Evolutionary conservation across 53 echinoderm and acorn worm species (phyloP), one percentile per base, ranked within the genome.

Genomic region (Actinopyga echinites): DNA sequence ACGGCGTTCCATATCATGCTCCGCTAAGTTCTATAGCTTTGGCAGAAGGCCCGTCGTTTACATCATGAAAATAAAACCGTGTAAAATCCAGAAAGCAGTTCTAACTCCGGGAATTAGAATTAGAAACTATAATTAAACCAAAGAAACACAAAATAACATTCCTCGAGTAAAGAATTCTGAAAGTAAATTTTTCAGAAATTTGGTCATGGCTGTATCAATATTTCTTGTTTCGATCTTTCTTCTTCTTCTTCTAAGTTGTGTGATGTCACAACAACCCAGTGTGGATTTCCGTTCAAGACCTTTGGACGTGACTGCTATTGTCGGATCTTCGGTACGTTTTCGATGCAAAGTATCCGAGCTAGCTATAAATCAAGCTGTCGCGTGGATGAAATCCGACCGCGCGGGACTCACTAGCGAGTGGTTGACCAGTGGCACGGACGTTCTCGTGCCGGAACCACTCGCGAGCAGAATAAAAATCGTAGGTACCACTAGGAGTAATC

Each of bases 351-450:
- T 75, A 29, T 44, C 23, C 9, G 21, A 44, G 30, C 10, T 75
- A 23, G 21, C 55, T 10, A 75, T 75, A 54, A 75, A 75, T 30
- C 75, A 75, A 45, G 75, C 49, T 2, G 75, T 75, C 23, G 75
- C 75, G 24, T 75, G 75, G 75, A 75, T 75, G 75, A 75, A 53
- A 26, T 75, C 75, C 5, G 75, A 75, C 55, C 54, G 75, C 2
- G 75, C 75, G 23, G 75, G 75, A 22, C 75, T 75, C 22, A 49
- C 54, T n/a, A 75, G 44, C 25, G 75, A 75, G 22, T 75, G 75
- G 75, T 25, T 75, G 10, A 42, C 75, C 7, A 75, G 75, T 49
- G 75, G 75, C 29, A 54, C 37, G 26, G 75, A 75, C 25, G 15
- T 75, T 22, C 22, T 75, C 20, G 75, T 49, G 25, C 21, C 75